Base-by-base conservation (phyloP, 2,888 invertebrate species). In the Himalopsyche japonica region DNA sequence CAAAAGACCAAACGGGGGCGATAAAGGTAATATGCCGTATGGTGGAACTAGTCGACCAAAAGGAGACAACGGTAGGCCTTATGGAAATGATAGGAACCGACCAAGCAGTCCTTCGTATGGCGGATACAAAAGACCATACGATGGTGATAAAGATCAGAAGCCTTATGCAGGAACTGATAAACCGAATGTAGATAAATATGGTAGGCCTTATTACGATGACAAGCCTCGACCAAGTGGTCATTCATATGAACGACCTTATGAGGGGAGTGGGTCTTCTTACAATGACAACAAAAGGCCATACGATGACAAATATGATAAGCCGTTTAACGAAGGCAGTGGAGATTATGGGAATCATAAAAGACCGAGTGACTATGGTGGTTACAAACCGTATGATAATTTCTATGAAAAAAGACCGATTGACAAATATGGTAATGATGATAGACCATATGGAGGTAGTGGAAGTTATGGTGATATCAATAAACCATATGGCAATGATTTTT, bases 111-210 rank as follows among this genome's bases (percentile, higher is more conserved):
- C 20, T 20, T 57, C 48, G 0, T 37, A 76, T 27, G 80, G 79
- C 18, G 80, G 76, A 10, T 84, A 84, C 77, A 32, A 49, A 77
- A 78, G 80, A 79, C 81, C 81, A 34, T 43, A 76, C 76, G 49
- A 87, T 18, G 86, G 88, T 7, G 88, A 88, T 18, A 88, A 89
- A 8, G 88, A 88, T 81, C 88, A 88, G 6, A 57, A 89, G 32
- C 89, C 24, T 32, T 81, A 82, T n/a, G 70, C 70, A 6, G 57
- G 81, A 10, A 57, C 30, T 27, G 64, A 18, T 84, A 27, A 43
- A 30, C 30, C 64, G 18, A 43, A 43, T 78, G 83, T 78, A 49
- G 76, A n/a, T 48, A 48, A 32, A 49, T 47, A 76, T 49, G 70
- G n/a, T 24, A 76, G 83, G 48, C 76, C 80, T 18, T 24, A 57